A percentile compares a stretch with the other conserved stretches of the same genome.
These are phyloP conservation scores for Rhyacophila evoluta DNA, from an alignment of 2,888 invertebrate species.

Conservation along the genomic window DNA sequence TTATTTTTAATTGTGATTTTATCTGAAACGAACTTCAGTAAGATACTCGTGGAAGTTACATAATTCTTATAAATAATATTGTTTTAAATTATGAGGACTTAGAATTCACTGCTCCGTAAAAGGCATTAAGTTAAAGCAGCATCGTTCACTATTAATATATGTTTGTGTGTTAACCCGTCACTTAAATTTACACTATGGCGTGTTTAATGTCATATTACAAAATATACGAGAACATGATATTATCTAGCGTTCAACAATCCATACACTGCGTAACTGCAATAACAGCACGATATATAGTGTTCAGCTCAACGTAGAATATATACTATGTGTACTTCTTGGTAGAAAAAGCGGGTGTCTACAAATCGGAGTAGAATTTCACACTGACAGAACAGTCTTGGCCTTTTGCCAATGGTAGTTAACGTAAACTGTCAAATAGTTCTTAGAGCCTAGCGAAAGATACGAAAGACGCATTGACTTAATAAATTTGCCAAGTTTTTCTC, in stretches of 20 bases:
- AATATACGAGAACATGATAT: neutral
- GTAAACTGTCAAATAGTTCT: slow-evolving; percentile 35
- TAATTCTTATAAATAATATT: no score
- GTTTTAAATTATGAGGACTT: no score
- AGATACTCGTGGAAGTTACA: no score
- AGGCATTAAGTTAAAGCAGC: neutral
- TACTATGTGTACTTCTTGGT: neutral
- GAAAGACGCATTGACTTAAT: neutral
- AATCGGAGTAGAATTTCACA: slow-evolving; percentile 16
- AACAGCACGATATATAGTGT: neutral
- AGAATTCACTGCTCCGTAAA: no score
- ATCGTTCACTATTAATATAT: neutral
- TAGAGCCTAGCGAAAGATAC: neutral
- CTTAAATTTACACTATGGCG: neutral
- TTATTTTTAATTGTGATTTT: no score
- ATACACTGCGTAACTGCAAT: neutral
- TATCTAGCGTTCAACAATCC: neutral
- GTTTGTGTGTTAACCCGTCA: neutral
- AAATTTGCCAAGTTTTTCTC: neutral
- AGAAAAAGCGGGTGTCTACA: slow-evolving; percentile 6
- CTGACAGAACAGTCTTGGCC: slow-evolving; percentile 32
- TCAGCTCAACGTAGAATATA: no score
- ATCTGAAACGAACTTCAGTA: no score
- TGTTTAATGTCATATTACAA: slow-evolving; percentile 25
- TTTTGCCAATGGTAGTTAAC: slow-evolving; percentile 35